A percentile compares a stretch with the other conserved stretches of the same genome.
Conservation (phyloP, 2,888 invertebrate species). For the Alitta virens region DNA sequence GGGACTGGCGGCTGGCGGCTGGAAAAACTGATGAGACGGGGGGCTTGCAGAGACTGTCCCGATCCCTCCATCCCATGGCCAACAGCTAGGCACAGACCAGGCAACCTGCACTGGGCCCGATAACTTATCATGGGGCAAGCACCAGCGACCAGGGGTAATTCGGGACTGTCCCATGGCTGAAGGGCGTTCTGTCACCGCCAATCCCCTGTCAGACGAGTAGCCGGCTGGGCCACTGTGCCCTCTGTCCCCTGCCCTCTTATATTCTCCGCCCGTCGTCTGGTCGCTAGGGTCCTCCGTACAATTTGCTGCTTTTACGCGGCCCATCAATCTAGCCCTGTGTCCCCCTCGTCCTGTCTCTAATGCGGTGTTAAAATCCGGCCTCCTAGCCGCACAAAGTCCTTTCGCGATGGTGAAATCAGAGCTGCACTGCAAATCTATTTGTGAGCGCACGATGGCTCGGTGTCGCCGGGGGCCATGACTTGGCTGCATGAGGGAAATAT, state of each 20-base stretch:
- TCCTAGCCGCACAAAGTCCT: neutral
- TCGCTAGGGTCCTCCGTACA: neutral
- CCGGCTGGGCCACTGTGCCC: no score
- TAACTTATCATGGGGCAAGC: no score
- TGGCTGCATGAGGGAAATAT: neutral
- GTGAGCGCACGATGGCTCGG: neutral
- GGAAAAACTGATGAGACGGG: no score
- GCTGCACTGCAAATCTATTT: neutral
- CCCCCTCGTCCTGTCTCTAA: neutral
- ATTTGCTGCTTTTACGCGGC: neutral
- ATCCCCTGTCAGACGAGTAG: no score
- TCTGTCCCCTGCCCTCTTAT: no score
- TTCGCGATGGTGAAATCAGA: neutral
- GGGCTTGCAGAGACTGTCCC: no score
- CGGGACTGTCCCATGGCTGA: neutral
- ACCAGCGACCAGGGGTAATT: neutral
- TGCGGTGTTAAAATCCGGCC: neutral
- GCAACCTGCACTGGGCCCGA: no score
- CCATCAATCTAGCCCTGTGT: neutral
- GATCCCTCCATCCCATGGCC: no score
- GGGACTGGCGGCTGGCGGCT: no score
- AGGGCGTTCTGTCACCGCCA: no score
- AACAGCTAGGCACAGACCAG: no score
- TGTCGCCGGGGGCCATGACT: neutral
- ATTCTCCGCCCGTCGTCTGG: no score